Evolutionary conservation across 1,140 invertebrate genomes (phyloP).

Genomic region (Cecropterus lyciades): DNA sequence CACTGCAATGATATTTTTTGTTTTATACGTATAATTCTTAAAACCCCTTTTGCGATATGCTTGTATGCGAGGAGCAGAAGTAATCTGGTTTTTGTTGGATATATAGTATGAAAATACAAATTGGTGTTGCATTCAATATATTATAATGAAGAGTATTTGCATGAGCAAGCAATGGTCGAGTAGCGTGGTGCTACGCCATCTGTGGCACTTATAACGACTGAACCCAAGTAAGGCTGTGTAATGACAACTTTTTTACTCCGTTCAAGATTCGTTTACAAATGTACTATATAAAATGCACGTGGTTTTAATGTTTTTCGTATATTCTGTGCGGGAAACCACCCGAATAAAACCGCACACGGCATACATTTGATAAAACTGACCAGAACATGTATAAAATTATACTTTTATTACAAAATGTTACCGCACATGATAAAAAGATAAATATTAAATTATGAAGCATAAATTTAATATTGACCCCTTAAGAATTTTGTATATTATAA

Average conservation of each 20-base stretch:
- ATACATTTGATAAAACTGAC: background rate
- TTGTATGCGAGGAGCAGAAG: no score
- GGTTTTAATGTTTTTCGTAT: no score
- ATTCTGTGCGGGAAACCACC: no score
- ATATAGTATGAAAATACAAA: conserved; percentile 44
- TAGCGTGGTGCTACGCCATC: conserved; percentile 48
- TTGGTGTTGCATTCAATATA: conserved; percentile 40
- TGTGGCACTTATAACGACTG: conserved; percentile 54
- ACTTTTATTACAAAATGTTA: no score
- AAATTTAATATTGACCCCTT: no score
- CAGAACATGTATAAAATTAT: no score
- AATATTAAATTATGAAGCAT: conserved; percentile 1
- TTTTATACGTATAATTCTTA: no score
- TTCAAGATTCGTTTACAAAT: conserved; percentile 49
- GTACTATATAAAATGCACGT: background rate
- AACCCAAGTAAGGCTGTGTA: conserved; percentile 50
- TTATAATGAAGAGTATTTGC: conserved; percentile 63
- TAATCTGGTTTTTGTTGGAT: no score
- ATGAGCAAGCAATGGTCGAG: conserved; percentile 46
- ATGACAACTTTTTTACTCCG: conserved; percentile 48
- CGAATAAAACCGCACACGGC: no score
- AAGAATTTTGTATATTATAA: no score
- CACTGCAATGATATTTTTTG: no score
- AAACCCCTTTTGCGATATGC: no score
- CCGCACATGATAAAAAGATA: background rate